These are phyloP conservation scores for Micromys minutus DNA, from an alignment of 2,113 vertebrate species.

Conservation along the genomic window DNA sequence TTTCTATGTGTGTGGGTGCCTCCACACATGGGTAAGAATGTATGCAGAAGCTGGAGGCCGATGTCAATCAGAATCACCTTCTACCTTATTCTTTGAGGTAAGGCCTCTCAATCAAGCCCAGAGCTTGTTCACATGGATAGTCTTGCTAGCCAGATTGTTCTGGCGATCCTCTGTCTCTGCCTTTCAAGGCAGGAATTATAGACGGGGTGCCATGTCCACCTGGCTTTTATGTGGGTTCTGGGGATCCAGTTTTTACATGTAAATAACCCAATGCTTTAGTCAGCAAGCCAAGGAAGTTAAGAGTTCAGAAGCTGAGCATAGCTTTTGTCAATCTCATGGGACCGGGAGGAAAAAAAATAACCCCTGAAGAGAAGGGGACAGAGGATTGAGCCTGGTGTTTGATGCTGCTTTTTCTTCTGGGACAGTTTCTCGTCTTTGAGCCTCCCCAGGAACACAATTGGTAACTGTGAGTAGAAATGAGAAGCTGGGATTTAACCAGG, in stretches of 20 bases:
- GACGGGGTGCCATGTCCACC: neutral
- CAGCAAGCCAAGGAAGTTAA: neutral
- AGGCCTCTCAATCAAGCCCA: neutral
- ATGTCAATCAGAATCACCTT: neutral
- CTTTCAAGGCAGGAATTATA: neutral
- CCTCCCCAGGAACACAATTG: neutral
- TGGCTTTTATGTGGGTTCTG: neutral
- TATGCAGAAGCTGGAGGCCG: neutral
- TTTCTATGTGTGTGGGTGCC: neutral
- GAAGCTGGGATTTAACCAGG: conserved; percentile 12
- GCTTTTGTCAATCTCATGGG: conserved; percentile 25
- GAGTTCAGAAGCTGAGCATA: neutral
- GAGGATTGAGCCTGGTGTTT: neutral
- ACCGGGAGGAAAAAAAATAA: neutral
- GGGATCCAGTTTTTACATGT: neutral
- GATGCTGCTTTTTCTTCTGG: conserved; percentile 2
- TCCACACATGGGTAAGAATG: neutral
- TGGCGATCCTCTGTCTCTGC: neutral
- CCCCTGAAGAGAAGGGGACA: conserved; percentile 27
- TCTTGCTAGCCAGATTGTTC: neutral
- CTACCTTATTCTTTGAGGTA: neutral
- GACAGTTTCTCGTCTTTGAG: conserved; percentile 20
- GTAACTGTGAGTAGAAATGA: conserved; percentile 28
- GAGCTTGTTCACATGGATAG: neutral
- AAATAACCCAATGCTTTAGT: neutral